Conservation (phyloP, 2,797 vertebrate species). For the Halcyon chelicuti region DNA sequence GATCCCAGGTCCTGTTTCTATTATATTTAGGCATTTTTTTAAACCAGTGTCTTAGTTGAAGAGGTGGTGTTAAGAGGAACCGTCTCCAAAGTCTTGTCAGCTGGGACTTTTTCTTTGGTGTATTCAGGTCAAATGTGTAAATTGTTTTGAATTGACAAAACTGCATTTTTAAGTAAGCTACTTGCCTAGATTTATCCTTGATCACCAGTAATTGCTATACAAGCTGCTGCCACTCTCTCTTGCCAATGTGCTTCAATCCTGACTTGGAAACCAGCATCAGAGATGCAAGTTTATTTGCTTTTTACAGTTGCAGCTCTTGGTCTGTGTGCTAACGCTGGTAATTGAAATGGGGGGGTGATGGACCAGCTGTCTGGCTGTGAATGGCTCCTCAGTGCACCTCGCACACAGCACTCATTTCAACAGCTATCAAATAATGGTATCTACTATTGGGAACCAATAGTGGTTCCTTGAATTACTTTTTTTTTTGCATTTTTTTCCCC, state of each 20-base stretch:
- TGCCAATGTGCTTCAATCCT: background rate
- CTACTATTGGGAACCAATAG: background rate
- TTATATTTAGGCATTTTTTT: background rate
- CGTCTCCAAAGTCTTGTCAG: background rate
- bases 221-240: background rate
- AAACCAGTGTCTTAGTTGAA: accelerated
- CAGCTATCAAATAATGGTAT: background rate
- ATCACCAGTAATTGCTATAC: background rate
- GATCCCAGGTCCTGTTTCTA: background rate
- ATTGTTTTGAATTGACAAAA: background rate
- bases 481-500: accelerated
- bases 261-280: background rate
- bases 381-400: background rate
- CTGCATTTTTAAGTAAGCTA: background rate
- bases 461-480: background rate
- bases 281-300: background rate
- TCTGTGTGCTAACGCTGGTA: background rate
- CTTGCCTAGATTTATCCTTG: background rate
- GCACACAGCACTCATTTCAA: background rate
- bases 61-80: background rate
- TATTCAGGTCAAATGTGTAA: background rate
- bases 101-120: background rate
- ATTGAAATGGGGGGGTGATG: background rate
- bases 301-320: background rate
- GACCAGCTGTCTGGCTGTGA: background rate